Base-by-base conservation (phyloP, 2,888 invertebrate species). In the Desoria tigrina region DNA sequence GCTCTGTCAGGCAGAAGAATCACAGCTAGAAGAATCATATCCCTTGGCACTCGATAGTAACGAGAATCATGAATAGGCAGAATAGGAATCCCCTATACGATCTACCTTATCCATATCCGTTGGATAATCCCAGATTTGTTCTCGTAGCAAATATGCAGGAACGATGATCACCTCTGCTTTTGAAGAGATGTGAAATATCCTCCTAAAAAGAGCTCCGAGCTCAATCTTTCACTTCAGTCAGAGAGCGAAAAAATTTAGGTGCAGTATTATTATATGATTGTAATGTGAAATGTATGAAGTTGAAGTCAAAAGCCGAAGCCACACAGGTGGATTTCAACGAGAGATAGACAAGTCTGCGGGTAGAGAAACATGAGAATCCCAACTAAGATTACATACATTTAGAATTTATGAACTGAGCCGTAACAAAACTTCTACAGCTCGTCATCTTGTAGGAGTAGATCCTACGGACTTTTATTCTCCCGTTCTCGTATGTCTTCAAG, bases 341-440 rank as follows among this genome's bases (percentile, higher is more conserved):
- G 23, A 21, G 21, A 24, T 9, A 57, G 57, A 57, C 42, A 57
- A 57, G 57, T 42, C 57, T 57, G 42, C 45, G 54, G 37, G 55
- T 32, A 42, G 51, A 32, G 58, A 61, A 66, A 69, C 65, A 66
- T 66, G 69, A 69, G 69, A 65, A 63, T 63, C 66, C 69, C 69
- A 63, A 66, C 66, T 58, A 69, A 28, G 69, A 66, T 51, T 61
- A 69, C 66, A 69, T 57, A 28, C 61, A 63, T 66, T 69, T 63
- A 64, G 58, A 66, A 69, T 59, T 69, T 69, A 69, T 66, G 63
- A 61, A 61, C 60, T 32, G 45, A 55, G 42, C 24, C 50, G 42
- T 45, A 60, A 55, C 42, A 28, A 32, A 54, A 26, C 26, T 49
- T 24, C 26, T 16, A n/a, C 3, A 7, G 6, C 32, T 32, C 32